These are phyloP conservation scores for Molossus alvarezi DNA, from an alignment of 2,797 vertebrate genomes.

Conservation along the genomic window DNA sequence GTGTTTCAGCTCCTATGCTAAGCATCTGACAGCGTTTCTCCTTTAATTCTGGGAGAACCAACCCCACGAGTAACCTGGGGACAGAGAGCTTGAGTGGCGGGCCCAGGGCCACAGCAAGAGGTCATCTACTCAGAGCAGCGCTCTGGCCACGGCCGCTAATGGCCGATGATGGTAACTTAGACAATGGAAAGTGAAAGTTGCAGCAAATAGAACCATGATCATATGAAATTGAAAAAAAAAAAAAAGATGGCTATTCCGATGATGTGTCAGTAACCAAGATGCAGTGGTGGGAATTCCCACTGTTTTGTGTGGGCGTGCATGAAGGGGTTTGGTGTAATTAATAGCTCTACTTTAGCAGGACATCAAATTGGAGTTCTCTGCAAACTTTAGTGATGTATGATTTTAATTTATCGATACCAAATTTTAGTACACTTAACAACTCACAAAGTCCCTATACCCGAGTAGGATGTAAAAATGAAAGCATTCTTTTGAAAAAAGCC, in stretches of 20 bases:
- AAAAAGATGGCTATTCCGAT: background rate
- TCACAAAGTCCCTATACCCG: background rate
- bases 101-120: background rate
- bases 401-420: background rate
- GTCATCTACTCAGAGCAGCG: background rate
- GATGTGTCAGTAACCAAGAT: background rate
- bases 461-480: background rate
- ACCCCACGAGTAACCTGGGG: accelerated
- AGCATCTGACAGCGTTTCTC: background rate
- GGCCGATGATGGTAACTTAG: background rate
- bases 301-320: background rate
- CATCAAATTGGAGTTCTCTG: background rate
- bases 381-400: background rate
- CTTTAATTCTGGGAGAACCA: background rate
- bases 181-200: background rate
- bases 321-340: background rate
- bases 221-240: background rate
- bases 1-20: background rate
- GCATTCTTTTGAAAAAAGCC: background rate
- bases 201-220: background rate
- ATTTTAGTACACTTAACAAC: background rate
- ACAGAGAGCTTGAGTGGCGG: background rate
- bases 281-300: background rate
- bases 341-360: background rate
- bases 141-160: background rate